A percentile compares a stretch with the other conserved stretches of the same genome.
These are phyloP conservation scores for Diploptera punctata DNA, from an alignment of 2,888 invertebrate genomes.

Conservation along the genomic window DNA sequence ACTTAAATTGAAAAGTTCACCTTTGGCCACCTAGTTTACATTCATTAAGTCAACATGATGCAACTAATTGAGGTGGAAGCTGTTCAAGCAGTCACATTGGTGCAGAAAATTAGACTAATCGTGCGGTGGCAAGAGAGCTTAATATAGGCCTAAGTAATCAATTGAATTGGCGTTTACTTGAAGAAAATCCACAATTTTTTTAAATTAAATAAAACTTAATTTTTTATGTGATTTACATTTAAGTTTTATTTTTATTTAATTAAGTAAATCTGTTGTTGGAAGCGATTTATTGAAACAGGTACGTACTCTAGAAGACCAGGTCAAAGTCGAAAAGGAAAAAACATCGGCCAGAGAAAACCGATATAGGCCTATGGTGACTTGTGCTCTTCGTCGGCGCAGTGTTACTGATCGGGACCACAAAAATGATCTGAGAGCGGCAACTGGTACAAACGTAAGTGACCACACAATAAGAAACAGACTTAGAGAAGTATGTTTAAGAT, in stretches of 20 bases:
- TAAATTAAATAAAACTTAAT: too few relatives aligned
- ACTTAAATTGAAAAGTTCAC: background rate
- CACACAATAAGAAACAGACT: background rate
- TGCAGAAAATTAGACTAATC: background rate
- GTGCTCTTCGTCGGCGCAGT: constrained; percentile 13
- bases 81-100: background rate
- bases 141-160: too few relatives aligned
- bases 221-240: too few relatives aligned
- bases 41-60: background rate
- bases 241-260: too few relatives aligned
- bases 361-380: background rate
- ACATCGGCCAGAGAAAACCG: constrained; percentile 4
- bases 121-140: background rate
- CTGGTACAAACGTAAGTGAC: background rate
- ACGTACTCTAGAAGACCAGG: background rate
- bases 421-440: background rate
- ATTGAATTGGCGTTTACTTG: too few relatives aligned
- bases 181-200: too few relatives aligned
- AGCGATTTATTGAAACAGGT: background rate
- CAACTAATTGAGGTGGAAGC: background rate
- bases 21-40: background rate
- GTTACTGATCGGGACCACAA: background rate
- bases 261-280: background rate
- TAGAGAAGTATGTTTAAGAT: background rate
- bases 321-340: constrained; percentile 4